Conservation (phyloP, 1,140 invertebrate genomes). For the Zaprionus africanus region DNA sequence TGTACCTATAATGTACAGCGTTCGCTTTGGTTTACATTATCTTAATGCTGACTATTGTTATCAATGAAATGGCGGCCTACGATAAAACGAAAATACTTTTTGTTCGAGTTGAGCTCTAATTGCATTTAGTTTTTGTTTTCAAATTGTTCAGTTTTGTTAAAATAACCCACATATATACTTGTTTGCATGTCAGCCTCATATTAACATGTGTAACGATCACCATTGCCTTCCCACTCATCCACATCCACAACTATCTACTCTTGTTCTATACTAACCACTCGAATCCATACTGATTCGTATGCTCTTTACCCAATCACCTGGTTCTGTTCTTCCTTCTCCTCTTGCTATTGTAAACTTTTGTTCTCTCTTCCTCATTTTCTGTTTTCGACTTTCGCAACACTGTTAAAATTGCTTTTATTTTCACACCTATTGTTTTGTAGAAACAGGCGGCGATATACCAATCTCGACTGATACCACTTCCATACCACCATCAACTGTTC, state of each 20-base stretch:
- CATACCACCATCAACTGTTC: slow-evolving; percentile 70
- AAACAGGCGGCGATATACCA: slow-evolving; percentile 82
- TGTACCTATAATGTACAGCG: slow-evolving; percentile 36
- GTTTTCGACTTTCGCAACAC: slow-evolving; percentile 76
- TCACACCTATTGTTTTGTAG: slow-evolving; percentile 84
- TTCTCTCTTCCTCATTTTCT: slow-evolving; percentile 65
- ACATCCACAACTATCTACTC: slow-evolving; percentile 40
- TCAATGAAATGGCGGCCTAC: slow-evolving; percentile 53
- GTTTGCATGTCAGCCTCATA: slow-evolving; percentile 46
- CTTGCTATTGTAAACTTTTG: slow-evolving; percentile 50
- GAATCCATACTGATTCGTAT: slow-evolving; percentile 21
- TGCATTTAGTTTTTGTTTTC: slow-evolving; percentile 65
- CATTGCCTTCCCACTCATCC: slow-evolving; percentile 17
- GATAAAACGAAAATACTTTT: slow-evolving; percentile 62
- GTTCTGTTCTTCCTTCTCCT: slow-evolving; percentile 27
- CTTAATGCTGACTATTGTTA: slow-evolving; percentile 39
- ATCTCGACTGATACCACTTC: slow-evolving; percentile 79
- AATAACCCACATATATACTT: slow-evolving; percentile 46
- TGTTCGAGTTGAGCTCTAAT: slow-evolving; percentile 84
- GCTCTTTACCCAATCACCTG: slow-evolving; percentile 29
- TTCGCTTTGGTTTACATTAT: slow-evolving; percentile 42
- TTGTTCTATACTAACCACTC: slow-evolving; percentile 44
- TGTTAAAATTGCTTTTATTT: slow-evolving; percentile 83
- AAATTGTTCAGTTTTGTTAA: slow-evolving; percentile 31
- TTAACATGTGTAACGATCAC: slow-evolving; percentile 4